Base-by-base conservation (phyloP, 2,797 vertebrate genomes). In the Iguana delicatissima region DNA sequence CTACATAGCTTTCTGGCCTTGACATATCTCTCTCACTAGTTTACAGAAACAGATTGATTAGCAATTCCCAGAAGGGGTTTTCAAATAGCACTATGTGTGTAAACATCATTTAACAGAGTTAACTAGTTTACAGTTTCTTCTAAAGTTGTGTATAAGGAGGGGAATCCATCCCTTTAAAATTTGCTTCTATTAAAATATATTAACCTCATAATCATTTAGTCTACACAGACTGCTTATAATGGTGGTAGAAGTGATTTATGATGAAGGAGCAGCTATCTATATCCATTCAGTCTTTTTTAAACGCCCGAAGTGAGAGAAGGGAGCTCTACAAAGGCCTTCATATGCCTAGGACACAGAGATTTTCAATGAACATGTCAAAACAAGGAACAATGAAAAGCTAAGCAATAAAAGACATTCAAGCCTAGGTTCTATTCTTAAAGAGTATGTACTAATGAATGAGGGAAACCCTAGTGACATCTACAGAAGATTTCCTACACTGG, bases 41-140 rank as follows among this genome's bases (percentile, higher is more conserved):
- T 85, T 59, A 52, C 52, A 62, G 84, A 91, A 91, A 86, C 52
- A 59, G 85, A 90, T 73, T 90, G 67, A 87, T 77, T 87, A 93
- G 62, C 77, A 93, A 32, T 77, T 82, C 57, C 69, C 87, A 57
- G 24, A 20, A 18, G 12, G 22, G 55, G 35, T 5, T 86, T 93
- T 89, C 38, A 88, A 86, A 86, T 52, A 52, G 55, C 67, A 69
- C 18, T 29, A 9, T 69, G 52, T 24, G 3, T 52, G 85, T 77
- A 84, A 88, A 89, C n/a, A 91, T 46, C 77, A 91, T 52, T 80
- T 59, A 89, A 83, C 46, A 22, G 26, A 6, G 42, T 72, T 18
- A 52, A 80, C 20, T 80, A 77, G 80, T 18, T 86, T 84, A 89
- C 14, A 24, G n/a, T 38, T 73, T 62, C 6, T 64, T 22, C 55